Conservation (phyloP, 2,113 vertebrate species). For the Emydura subglobosa region DNA sequence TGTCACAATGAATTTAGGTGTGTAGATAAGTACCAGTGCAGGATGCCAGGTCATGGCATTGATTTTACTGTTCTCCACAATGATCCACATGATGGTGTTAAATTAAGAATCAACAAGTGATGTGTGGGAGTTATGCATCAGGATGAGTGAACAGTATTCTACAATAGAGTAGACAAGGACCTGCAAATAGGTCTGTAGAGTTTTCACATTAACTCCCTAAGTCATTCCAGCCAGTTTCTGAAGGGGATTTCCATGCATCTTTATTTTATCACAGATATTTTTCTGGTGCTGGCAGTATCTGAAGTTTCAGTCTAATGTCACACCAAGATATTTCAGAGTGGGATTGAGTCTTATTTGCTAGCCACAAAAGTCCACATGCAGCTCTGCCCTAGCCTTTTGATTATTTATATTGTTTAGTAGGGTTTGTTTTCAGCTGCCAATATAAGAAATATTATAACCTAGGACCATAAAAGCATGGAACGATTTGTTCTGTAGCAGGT, state of each 20-base stretch:
- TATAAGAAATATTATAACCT: background rate
- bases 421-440: background rate
- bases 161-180: background rate
- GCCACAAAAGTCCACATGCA: background rate
- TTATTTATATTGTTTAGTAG: background rate
- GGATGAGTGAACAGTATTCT: background rate
- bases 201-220: background rate
- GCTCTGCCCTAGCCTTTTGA: background rate
- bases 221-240: background rate
- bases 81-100: background rate
- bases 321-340: background rate
- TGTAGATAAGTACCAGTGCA: no score
- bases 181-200: background rate
- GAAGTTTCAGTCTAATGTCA: background rate
- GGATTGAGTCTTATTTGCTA: background rate
- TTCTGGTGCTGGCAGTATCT: background rate
- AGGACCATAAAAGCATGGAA: background rate
- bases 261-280: background rate
- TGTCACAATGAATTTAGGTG: no score
- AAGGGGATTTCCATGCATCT: background rate
- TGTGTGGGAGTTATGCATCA: background rate
- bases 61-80: background rate
- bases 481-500: background rate
- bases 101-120: background rate
- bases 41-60: background rate